These are phyloP conservation scores for Microcebus ravelobensis DNA, from an alignment of 2,113 vertebrate genomes.

Conservation along the genomic window DNA sequence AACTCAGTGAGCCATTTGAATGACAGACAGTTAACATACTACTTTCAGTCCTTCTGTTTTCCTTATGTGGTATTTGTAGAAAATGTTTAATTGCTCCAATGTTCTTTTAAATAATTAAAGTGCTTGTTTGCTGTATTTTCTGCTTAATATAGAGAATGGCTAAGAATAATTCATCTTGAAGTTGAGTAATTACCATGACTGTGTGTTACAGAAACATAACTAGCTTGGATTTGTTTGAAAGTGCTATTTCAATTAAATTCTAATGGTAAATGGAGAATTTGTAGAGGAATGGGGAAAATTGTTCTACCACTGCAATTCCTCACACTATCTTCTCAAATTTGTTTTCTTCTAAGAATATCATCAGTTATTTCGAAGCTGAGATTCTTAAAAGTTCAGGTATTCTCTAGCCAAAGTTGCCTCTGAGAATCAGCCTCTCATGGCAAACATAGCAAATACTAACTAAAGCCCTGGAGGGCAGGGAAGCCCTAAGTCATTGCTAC, in stretches of 20 bases:
- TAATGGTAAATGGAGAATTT: conserved; percentile 35
- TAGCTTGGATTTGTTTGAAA: background rate
- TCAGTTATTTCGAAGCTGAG: background rate
- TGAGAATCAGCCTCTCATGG: background rate
- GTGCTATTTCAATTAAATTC: conserved; percentile 46
- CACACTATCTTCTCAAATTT: background rate
- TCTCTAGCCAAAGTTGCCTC: background rate
- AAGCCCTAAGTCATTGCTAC: background rate
- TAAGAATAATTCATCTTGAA: conserved; percentile 60
- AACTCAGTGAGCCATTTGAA: conserved; percentile 32
- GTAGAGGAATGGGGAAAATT: background rate
- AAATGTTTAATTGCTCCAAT: conserved; percentile 44
- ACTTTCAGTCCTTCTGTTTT: conserved; percentile 25
- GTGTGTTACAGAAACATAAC: conserved; percentile 35
- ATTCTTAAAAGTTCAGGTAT: conserved; percentile 1
- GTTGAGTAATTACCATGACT: conserved; percentile 51
- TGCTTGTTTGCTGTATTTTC: conserved; percentile 38
- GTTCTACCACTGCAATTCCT: background rate
- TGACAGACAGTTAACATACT: conserved; percentile 13
- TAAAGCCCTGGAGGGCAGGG: background rate
- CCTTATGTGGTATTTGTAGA: conserved; percentile 31
- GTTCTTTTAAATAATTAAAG: conserved; percentile 63
- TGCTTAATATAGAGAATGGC: conserved; percentile 14
- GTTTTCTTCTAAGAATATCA: conserved; percentile 17
- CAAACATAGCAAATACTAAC: background rate